These are phyloP conservation scores for Harpagoxenus sublaevis DNA, from an alignment of 2,888 invertebrate genomes.

Conservation along the genomic window DNA sequence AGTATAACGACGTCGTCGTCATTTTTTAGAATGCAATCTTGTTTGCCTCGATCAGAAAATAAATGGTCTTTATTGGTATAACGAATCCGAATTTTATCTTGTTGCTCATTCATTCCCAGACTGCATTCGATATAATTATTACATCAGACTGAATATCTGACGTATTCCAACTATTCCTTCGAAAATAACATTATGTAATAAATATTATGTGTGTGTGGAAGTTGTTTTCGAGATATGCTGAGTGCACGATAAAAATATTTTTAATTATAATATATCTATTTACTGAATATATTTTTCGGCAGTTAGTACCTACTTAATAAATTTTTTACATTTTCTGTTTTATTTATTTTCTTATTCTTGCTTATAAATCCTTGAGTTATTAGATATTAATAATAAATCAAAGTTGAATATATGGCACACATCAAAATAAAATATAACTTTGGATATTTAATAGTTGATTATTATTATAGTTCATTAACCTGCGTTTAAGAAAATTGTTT, in stretches of 20 bases:
- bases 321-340: neutral
- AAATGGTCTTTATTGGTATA: conserved; percentile 28
- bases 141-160: neutral
- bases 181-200: conserved; percentile 5
- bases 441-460: neutral
- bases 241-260: neutral
- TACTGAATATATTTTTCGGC: neutral
- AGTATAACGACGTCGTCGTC: conserved; percentile 26
- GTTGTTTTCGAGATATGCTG: neutral
- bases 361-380: neutral
- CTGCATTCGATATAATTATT: conserved; percentile 7
- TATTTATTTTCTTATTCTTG: neutral
- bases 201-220: neutral
- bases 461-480: neutral
- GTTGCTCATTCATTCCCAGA: neutral
- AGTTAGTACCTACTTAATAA: neutral
- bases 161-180: neutral
- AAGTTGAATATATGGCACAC: neutral
- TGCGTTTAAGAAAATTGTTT: conserved; percentile 7
- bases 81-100: conserved; percentile 5
- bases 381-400: neutral
- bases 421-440: neutral
- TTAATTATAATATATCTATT: too few species aligned
- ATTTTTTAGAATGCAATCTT: conserved; percentile 26
- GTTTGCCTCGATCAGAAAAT: conserved; percentile 36